Evolutionary conservation across 2,888 invertebrate genomes (phyloP).

Genomic region (Apamea anceps): DNA sequence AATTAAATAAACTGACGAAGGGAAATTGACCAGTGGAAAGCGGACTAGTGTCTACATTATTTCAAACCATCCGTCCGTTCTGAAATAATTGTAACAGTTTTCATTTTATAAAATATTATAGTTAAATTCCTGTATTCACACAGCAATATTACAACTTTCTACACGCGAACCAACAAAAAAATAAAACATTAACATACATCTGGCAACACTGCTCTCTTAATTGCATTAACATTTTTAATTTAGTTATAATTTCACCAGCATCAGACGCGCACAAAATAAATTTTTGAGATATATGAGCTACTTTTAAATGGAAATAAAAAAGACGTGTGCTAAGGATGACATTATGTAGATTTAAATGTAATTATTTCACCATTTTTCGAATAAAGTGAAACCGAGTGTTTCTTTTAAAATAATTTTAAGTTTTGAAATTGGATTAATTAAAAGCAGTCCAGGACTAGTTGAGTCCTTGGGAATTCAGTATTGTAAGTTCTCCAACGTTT

Average conservation of each 20-base stretch:
- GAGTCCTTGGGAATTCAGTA: not conserved
- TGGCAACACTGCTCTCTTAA: slow-evolving; percentile 57
- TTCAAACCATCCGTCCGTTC: not conserved
- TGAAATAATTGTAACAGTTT: not conserved
- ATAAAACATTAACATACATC: slow-evolving; percentile 39
- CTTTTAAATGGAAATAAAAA: slow-evolving; percentile 37
- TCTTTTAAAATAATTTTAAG: not conserved
- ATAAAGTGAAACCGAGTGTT: slow-evolving; percentile 5
- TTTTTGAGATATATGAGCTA: slow-evolving; percentile 33
- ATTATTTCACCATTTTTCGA: slow-evolving; percentile 19
- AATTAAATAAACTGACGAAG: too few relatives aligned
- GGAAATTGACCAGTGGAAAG: too few relatives aligned
- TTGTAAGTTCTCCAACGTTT: not conserved
- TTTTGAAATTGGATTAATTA: not conserved
- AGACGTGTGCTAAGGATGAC: not conserved
- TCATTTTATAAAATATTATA: not conserved
- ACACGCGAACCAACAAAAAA: slow-evolving; percentile 17
- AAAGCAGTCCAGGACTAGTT: not conserved
- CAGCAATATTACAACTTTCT: slow-evolving; percentile 4
- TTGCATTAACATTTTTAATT: slow-evolving; percentile 70
- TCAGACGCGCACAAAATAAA: slow-evolving; percentile 30
- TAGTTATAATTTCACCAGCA: slow-evolving; percentile 54
- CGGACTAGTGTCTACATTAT: not conserved
- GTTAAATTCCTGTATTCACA: slow-evolving; percentile 15
- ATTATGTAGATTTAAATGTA: slow-evolving; percentile 18